Evolutionary conservation across 2,797 vertebrate species (phyloP).

Genomic region (Paratrypauchen microcephalus): DNA sequence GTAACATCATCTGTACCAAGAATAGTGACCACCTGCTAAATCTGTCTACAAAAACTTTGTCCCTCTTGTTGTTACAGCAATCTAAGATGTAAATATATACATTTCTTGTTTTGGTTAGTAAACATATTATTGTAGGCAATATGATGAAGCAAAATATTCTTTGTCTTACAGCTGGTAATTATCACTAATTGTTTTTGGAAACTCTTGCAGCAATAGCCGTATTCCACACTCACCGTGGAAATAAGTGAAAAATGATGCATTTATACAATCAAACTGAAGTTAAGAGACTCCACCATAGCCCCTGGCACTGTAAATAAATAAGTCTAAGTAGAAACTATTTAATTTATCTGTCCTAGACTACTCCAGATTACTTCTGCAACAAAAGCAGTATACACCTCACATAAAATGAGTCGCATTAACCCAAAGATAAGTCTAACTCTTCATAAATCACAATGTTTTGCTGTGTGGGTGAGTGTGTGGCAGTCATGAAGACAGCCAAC

Average conservation of each 20-base stretch:
- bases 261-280: constrained; percentile 69
- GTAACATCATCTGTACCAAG: constrained; percentile 47
- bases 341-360: constrained; percentile 51
- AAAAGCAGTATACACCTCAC: not conserved
- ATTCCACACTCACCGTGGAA: constrained; percentile 48
- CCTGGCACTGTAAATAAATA: constrained; percentile 59
- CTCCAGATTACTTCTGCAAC: not conserved
- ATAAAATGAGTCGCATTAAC: not conserved
- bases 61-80: not conserved
- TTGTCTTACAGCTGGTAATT: constrained; percentile 57
- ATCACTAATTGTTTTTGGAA: constrained; percentile 66
- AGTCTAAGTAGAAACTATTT: constrained; percentile 61
- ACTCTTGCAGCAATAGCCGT: constrained; percentile 62
- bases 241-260: constrained; percentile 45
- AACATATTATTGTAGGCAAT: constrained; percentile 30
- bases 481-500: constrained; percentile 63
- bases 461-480: constrained; percentile 27
- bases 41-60: not conserved
- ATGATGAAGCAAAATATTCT: constrained; percentile 38
- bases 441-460: constrained; percentile 32
- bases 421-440: constrained; percentile 4
- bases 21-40: constrained; percentile 18
- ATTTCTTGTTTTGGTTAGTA: constrained; percentile 31
- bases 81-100: not conserved
- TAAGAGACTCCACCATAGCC: constrained; percentile 75